These are phyloP conservation scores for Cyrtodaria siliqua DNA, from an alignment of 2,888 invertebrate species.

Conservation along the genomic window DNA sequence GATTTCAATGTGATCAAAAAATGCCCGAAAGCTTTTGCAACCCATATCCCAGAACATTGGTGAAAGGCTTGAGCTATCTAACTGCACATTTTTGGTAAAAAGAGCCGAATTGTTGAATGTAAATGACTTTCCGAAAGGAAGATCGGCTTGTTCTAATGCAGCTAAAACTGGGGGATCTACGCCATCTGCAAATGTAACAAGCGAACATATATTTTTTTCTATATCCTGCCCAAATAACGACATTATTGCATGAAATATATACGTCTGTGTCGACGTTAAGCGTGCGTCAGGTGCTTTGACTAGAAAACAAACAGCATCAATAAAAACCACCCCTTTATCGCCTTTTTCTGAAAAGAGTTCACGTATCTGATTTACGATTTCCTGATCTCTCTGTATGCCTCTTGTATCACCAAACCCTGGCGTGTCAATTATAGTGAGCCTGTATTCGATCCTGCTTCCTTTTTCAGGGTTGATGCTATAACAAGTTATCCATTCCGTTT, in stretches of 20 bases:
- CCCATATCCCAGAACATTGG: conserved; percentile 68
- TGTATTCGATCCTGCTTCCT: conserved; percentile 29
- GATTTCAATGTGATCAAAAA: conserved; percentile 46
- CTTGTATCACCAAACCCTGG: conserved; percentile 48
- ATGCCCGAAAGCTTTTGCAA: conserved; percentile 47
- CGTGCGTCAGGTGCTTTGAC: conserved; percentile 63
- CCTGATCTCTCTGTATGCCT: conserved; percentile 30
- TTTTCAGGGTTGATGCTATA: conserved; percentile 36
- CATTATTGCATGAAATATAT: conserved; percentile 60
- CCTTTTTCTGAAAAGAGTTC: conserved; percentile 16
- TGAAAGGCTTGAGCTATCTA: conserved; percentile 26
- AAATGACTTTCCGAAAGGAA: conserved; percentile 50
- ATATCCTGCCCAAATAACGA: conserved; percentile 66
- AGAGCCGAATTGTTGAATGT: conserved; percentile 65
- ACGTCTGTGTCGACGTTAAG: conserved; percentile 59
- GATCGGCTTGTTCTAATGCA: conserved; percentile 50
- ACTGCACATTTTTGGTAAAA: conserved; percentile 45
- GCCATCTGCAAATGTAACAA: conserved; percentile 69
- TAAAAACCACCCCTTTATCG: conserved; percentile 45
- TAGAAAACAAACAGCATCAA: conserved; percentile 67
- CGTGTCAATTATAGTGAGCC: conserved; percentile 43
- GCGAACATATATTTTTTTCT: conserved; percentile 51
- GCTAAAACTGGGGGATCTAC: conserved; percentile 58
- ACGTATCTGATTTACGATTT: conserved; percentile 35
- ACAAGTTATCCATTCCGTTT: conserved; percentile 58